Percentiles rank a stretch among this genome's conserved stretches.
Evolutionary conservation across 2,113 vertebrate species (phyloP).

Genomic region (Miniopterus natalensis): DNA sequence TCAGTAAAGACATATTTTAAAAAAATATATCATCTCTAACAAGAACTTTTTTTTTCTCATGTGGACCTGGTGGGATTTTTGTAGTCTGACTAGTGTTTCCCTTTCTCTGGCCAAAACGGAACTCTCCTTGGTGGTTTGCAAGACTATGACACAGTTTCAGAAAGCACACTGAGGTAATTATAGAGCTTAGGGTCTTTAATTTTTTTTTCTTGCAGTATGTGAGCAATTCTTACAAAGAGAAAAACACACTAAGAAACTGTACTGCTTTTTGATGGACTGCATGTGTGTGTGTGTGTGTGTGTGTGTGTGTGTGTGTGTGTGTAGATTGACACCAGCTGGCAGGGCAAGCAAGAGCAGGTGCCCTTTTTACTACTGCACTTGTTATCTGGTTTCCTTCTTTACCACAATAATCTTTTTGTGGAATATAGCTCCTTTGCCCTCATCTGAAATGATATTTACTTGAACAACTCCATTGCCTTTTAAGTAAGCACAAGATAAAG

Average conservation of each 20-base stretch:
- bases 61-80: not conserved
- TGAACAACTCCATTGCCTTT: constrained; percentile 28
- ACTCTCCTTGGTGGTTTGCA: not conserved
- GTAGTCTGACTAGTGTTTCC: constrained; percentile 32
- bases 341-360: constrained; percentile 26
- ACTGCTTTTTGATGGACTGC: not conserved
- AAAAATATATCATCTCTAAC: not conserved
- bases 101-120: not conserved
- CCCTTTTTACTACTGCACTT: constrained; percentile 53
- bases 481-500: constrained; percentile 29
- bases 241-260: not conserved
- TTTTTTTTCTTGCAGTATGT: not conserved
- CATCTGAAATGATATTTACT: constrained; percentile 14
- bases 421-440: constrained; percentile 15
- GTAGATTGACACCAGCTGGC: constrained; percentile 51
- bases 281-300: not conserved
- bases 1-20: too few species aligned
- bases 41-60: not conserved
- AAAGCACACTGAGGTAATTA: constrained; percentile 47
- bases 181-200: not conserved
- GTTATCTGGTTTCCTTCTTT: constrained; percentile 35
- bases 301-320: not conserved
- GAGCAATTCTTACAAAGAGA: not conserved
- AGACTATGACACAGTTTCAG: constrained; percentile 1
- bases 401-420: constrained; percentile 47